These are phyloP conservation scores for Biston stratarius DNA, from an alignment of 2,888 invertebrate genomes.

Conservation along the genomic window DNA sequence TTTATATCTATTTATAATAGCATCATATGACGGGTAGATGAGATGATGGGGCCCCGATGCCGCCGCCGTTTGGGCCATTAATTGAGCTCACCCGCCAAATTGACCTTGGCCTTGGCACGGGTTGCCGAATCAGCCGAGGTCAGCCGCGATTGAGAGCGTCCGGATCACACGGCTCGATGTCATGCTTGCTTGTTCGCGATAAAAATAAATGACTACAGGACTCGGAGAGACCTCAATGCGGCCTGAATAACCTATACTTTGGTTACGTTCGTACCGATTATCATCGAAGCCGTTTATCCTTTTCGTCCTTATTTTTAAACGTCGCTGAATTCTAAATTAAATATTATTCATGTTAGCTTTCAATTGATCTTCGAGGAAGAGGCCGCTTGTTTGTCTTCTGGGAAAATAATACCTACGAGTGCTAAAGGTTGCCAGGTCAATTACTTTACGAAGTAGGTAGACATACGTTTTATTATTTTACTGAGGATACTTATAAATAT, in stretches of 20 bases:
- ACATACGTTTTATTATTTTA: constrained; percentile 5
- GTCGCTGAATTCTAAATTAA: constrained; percentile 9
- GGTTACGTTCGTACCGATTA: not conserved
- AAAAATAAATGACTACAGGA: constrained; percentile 22
- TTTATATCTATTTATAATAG: not conserved
- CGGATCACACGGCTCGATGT: constrained; percentile 77
- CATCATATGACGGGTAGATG: constrained; percentile 37
- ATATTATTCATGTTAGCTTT: constrained; percentile 31
- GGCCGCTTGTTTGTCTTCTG: constrained; percentile 21
- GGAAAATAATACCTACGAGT: constrained; percentile 12
- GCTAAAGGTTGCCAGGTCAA: constrained; percentile 7
- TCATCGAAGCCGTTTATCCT: constrained; percentile 10
- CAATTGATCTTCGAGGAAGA: constrained; percentile 34
- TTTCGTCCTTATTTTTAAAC: constrained; percentile 13
- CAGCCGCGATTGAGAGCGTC: constrained; percentile 79
- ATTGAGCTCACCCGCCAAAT: constrained; percentile 74
- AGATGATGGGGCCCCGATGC: constrained; percentile 57
- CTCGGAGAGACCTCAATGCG: constrained; percentile 8
- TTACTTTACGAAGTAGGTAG: constrained; percentile 9
- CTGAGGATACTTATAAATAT: not conserved
- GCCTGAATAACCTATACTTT: constrained; percentile 10
- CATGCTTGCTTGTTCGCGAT: constrained; percentile 54
- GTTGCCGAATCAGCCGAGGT: constrained; percentile 83
- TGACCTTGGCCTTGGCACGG: constrained; percentile 84
- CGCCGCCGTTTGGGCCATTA: constrained; percentile 65